These are phyloP conservation scores for Lytechinus variegatus DNA, from an alignment of 35 echinoderm and acorn worm genomes.

Conservation along the genomic window DNA sequence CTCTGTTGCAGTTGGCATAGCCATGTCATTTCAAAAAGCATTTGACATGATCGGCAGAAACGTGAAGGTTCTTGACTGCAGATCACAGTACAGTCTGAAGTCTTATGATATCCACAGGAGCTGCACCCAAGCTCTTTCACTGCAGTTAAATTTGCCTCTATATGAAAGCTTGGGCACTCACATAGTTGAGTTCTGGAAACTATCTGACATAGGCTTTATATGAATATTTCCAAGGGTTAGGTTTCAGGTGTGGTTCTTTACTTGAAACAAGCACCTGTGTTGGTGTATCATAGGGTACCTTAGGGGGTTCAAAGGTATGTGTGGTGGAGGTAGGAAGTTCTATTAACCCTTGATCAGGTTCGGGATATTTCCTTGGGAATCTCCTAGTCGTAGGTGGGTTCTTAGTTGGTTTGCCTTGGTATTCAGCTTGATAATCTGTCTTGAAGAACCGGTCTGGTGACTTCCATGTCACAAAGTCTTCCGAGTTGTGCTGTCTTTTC, in stretches of 20 bases:
- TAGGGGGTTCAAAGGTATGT: slow-evolving; percentile 70
- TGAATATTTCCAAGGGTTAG: slow-evolving; percentile 98
- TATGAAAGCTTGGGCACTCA: background rate
- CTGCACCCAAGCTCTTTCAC: background rate
- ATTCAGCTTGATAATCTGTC: slow-evolving; percentile 65
- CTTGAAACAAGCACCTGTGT: slow-evolving; percentile 92
- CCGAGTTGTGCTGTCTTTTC: slow-evolving; percentile 81
- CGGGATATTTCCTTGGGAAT: slow-evolving; percentile 68
- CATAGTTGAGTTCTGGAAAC: background rate
- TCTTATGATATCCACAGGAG: background rate
- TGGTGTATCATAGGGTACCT: slow-evolving; percentile 80
- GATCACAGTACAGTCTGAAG: background rate
- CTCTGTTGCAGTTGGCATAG: no score
- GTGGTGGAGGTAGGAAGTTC: slow-evolving; percentile 83
- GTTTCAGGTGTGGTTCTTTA: slow-evolving; percentile 93
- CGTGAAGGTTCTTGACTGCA: background rate
- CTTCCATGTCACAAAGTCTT: slow-evolving; percentile 83
- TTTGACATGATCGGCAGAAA: no score
- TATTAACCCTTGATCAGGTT: slow-evolving; percentile 63
- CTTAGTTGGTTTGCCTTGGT: slow-evolving; percentile 69
- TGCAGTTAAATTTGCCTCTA: background rate
- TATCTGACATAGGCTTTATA: slow-evolving; percentile 73
- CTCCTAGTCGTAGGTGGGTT: slow-evolving; percentile 77
- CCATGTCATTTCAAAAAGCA: no score
- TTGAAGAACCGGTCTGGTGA: slow-evolving; percentile 63